Base-by-base conservation (phyloP, 2,888 invertebrate species). In the Salticus scenicus region DNA sequence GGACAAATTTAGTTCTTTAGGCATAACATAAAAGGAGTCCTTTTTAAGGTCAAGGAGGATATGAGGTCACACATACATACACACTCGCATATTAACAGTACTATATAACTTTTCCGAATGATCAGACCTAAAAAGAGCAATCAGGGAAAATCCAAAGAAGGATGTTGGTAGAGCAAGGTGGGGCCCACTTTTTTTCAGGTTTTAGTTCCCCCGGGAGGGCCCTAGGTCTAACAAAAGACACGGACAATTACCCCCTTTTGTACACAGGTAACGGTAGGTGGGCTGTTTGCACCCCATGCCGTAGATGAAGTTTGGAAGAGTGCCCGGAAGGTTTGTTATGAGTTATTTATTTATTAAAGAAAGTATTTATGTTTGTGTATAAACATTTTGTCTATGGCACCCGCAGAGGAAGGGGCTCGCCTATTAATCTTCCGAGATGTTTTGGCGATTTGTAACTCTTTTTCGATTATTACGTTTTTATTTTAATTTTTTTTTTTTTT, bases 191-290 rank as follows among this genome's bases (percentile, higher is more conserved):
- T 27, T 66, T 31, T 33, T 24, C 33, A 33, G 33, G 66, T 33
- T 82, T 76, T 71, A 71, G 27, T 20, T 47, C n/a, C 76, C 24
- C 51, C 72, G 28, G 76, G 81, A 75, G 82, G 82, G 31, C 24
- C 64, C 76, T 71, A 20, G 51, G 27, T 63, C 24, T 27, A 66
- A 83, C 82, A 83, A 83, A 71, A 37, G 82, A 76, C 82, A 83
- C 76, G 76, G 82, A 83, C 82, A 83, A 83, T 83, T 83, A 83
- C 76, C 71, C 75, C 57, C 66, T 69, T 83, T 76, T 71, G 71
- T 72, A 76, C 72, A 83, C 82, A 83, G 82, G 82, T 83, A 83
- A 71, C 76, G 57, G 82, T 83, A 83, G 82, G 82, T 83, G 82
- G 82, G 63, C 82, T 63, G 20, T 51, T 71, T 71, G 76, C 82